These are phyloP conservation scores for Balearica regulorum DNA, from an alignment of 2,797 vertebrate species.

Conservation along the genomic window DNA sequence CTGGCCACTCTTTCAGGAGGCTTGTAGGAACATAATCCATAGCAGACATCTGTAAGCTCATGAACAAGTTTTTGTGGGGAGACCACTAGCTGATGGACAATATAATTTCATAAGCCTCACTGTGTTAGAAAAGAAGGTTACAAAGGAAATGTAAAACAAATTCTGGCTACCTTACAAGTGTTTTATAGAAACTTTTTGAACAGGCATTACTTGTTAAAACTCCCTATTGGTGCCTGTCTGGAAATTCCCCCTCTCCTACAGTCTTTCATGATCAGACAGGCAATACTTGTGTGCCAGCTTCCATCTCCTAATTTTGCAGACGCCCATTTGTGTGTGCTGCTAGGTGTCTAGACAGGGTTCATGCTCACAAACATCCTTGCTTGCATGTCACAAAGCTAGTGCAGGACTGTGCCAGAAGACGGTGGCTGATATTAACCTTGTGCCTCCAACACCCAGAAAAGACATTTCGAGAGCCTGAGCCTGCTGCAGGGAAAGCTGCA, in stretches of 20 bases:
- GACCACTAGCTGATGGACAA: neutral
- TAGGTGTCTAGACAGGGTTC: neutral
- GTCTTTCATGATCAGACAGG: neutral
- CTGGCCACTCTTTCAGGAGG: neutral
- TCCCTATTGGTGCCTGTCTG: neutral
- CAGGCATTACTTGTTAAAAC: neutral
- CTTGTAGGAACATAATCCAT: neutral
- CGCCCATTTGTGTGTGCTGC: neutral
- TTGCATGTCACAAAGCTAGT: neutral
- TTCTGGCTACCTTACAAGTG: neutral
- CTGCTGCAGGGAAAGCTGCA: rapidly evolving
- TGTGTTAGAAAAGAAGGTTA: neutral
- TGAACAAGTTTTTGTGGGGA: neutral
- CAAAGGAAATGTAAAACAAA: neutral
- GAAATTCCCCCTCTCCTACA: neutral
- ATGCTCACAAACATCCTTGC: neutral
- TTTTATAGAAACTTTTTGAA: neutral
- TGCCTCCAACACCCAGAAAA: neutral
- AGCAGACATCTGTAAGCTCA: neutral
- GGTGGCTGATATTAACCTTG: neutral
- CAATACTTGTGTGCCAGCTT: neutral
- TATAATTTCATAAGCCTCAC: neutral
- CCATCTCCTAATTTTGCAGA: neutral
- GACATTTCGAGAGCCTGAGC: neutral
- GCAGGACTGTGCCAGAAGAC: neutral